Evolutionary conservation across 2,888 invertebrate genomes (phyloP), one percentile per base, ranked within the genome.

Genomic region (Neocrepidodera transversa): DNA sequence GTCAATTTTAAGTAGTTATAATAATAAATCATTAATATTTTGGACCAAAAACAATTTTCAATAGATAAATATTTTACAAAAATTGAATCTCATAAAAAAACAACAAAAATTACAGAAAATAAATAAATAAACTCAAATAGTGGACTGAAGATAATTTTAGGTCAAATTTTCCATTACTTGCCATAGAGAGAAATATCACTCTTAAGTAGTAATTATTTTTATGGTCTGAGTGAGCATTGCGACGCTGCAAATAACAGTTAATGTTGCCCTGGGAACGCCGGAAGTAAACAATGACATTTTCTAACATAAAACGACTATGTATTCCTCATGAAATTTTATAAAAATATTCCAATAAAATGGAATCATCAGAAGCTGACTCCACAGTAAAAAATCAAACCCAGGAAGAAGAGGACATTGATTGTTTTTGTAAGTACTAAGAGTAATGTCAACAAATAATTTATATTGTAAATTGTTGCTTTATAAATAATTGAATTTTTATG

Each of bases 401-500:
- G 8, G 50, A 59, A 23, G 68, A 69, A 47, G 70, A 71, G 2
- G 71, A 70, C 18, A 68, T 59, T 4, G 68, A 67, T 13, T 71
- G 67, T 56, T 70, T 64, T 49, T 70, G 70, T 70, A 65, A 67
- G 70, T 59, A 60, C 7, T 38, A 26, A 32, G 16, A 17, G 5
- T 30, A 11, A 36, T 36, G 7, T 16, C 11, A 13, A 16, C 16
- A 38, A n/a, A 30, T n/a, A n/a, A n/a, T n/a, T n/a, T n/a, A n/a
- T n/a, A n/a, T 18, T 20, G 11, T 10, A 35, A 30, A 47, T 28
- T 45, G 32, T 23, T 35, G 13, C 26, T 13, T 42, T n/a, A 7
- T 20, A 32, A 17, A 48, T 20, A 42, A 28, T 42, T 59, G 40
- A 40, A 40, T 40, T 40, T 30, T 30, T 40, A 40, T 30, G n/a